Conservation (phyloP, 2,113 vertebrate species). For the Oreochromis aureus region DNA sequence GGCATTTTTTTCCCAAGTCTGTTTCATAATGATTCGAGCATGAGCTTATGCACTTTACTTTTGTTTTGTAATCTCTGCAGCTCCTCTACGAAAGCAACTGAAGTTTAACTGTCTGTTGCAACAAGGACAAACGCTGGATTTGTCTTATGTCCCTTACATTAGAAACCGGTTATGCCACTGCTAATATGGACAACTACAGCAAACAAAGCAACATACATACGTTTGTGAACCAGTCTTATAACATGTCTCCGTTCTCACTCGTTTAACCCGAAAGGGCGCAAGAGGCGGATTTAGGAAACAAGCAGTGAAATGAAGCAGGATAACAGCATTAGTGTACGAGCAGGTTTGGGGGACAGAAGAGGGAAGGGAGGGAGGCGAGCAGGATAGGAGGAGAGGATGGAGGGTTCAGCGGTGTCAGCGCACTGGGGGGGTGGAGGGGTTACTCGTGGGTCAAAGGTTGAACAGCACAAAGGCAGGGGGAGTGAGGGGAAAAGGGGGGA, state of each 20-base stretch:
- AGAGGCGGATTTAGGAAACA: conserved; percentile 29
- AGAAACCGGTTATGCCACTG: neutral
- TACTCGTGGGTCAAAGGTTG: conserved; percentile 39
- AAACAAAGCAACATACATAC: neutral
- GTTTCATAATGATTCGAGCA: neutral
- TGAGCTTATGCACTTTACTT: neutral
- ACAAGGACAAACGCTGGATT: neutral
- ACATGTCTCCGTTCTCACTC: neutral
- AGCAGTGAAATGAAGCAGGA: conserved; percentile 51
- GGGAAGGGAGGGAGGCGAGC: neutral
- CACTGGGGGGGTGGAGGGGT: conserved; percentile 6
- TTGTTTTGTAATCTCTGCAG: neutral
- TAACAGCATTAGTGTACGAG: conserved; percentile 51
- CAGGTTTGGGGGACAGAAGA: conserved; percentile 7
- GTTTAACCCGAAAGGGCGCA: neutral
- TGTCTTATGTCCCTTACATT: neutral
- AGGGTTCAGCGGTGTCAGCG: conserved; percentile 43
- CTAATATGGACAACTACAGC: neutral
- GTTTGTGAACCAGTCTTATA: neutral
- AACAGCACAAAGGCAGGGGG: conserved; percentile 4
- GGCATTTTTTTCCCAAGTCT: neutral
- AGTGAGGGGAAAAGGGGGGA: neutral
- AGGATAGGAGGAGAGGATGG: conserved; percentile 6
- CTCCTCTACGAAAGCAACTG: neutral
- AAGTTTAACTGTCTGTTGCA: neutral